These are phyloP conservation scores for Xenopus borealis DNA, from an alignment of 2,113 vertebrate species.

Conservation along the genomic window DNA sequence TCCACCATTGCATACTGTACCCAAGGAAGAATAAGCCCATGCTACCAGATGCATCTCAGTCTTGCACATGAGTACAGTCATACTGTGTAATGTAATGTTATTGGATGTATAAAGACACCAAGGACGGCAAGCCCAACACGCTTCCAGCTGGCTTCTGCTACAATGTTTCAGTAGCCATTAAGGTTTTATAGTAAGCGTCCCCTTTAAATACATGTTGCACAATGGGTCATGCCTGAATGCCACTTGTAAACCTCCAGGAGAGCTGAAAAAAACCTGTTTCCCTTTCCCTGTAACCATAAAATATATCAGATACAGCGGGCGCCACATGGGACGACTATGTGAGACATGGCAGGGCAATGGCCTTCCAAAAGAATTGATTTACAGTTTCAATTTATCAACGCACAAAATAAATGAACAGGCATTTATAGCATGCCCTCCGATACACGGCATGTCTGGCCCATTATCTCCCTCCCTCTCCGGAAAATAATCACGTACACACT, in stretches of 20 bases:
- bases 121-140: no score
- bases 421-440: background rate
- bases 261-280: background rate
- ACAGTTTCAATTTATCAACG: background rate
- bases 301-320: background rate
- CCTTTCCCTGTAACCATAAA: background rate
- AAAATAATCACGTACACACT: conserved; percentile 23
- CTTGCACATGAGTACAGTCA: no score
- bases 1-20: no score
- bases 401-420: background rate
- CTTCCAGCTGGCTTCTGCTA: no score
- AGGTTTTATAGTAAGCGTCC: no score
- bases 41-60: no score
- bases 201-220: background rate
- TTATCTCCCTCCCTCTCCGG: conserved; percentile 4
- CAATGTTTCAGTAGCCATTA: no score
- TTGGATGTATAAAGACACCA: no score
- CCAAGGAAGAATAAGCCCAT: no score
- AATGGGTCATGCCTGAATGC: background rate
- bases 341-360: background rate
- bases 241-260: background rate
- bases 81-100: no score
- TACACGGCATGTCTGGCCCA: background rate
- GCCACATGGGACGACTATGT: background rate
- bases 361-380: conserved; percentile 1